Percentiles rank a stretch among this genome's conserved stretches.
Evolutionary conservation across 2,797 vertebrate species (phyloP).

Genomic region (Antrozous pallidus): DNA sequence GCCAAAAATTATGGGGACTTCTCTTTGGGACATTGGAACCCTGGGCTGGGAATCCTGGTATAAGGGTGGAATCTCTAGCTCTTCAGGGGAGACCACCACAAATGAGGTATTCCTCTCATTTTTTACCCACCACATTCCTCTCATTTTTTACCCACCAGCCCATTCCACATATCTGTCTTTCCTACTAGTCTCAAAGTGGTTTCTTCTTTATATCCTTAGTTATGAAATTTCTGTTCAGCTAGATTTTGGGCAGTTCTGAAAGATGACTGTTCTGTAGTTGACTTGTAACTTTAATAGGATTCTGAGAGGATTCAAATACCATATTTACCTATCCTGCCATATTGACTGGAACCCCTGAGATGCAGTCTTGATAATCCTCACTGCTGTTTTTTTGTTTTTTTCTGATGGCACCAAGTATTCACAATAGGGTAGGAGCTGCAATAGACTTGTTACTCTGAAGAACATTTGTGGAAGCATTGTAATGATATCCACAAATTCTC

Average conservation of each 20-base stretch:
- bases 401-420: not conserved
- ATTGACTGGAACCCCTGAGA: not conserved
- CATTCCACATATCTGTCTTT: not conserved
- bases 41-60: not conserved
- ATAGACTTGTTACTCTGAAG: not conserved
- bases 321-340: not conserved
- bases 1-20: not conserved
- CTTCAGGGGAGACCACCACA: not conserved
- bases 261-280: not conserved
- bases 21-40: not conserved
- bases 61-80: not conserved
- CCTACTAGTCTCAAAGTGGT: not conserved
- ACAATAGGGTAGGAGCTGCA: not conserved
- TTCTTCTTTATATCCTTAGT: not conserved
- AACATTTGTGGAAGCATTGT: not conserved
- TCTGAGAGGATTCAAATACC: not conserved
- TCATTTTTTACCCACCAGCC: not conserved
- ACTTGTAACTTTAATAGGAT: not conserved
- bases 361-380: not conserved
- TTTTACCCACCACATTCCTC: not conserved
- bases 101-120: not conserved
- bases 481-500: not conserved
- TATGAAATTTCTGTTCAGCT: not conserved
- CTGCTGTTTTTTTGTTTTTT: not conserved
- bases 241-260: not conserved